Evolutionary conservation across 2,888 invertebrate species (phyloP).

Genomic region (Entomobrya multifasciata): DNA sequence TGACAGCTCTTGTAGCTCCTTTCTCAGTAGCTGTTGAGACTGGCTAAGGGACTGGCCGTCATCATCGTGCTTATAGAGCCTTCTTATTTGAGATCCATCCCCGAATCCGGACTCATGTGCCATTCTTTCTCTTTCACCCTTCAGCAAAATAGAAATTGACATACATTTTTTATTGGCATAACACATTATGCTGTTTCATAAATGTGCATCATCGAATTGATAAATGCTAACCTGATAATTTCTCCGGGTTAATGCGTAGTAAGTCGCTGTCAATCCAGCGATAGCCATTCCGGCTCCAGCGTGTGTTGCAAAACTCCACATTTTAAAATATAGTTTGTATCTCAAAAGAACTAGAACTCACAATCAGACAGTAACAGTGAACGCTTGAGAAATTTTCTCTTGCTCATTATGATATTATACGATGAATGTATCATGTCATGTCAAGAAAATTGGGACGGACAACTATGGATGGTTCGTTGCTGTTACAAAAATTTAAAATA

Average conservation of each 20-base stretch:
- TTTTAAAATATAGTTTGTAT: not conserved
- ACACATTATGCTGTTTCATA: too few species aligned
- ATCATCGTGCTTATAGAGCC: not conserved
- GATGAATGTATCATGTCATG: too few species aligned
- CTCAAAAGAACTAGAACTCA: not conserved
- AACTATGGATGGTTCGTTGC: too few species aligned
- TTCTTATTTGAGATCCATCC: conserved; percentile 26
- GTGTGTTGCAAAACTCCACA: conserved; percentile 68
- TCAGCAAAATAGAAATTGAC: not conserved
- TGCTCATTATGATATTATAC: not conserved
- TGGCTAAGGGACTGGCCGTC: conserved; percentile 8
- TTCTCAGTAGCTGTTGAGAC: conserved; percentile 47
- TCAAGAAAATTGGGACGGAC: too few species aligned
- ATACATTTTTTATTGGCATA: too few species aligned
- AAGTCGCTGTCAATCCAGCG: conserved; percentile 71
- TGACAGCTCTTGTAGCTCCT: conserved; percentile 51
- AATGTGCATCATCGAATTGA: too few species aligned
- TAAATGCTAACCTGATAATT: conserved; percentile 55
- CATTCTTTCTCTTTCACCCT: conserved; percentile 44
- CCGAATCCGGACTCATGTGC: conserved; percentile 1
- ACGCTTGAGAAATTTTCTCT: not conserved
- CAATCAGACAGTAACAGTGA: not conserved
- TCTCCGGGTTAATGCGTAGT: conserved; percentile 65
- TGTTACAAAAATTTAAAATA: too few species aligned
- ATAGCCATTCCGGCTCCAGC: conserved; percentile 72